These are phyloP conservation scores for Halesus radiatus DNA, from an alignment of 1,140 invertebrate species.

Conservation along the genomic window DNA sequence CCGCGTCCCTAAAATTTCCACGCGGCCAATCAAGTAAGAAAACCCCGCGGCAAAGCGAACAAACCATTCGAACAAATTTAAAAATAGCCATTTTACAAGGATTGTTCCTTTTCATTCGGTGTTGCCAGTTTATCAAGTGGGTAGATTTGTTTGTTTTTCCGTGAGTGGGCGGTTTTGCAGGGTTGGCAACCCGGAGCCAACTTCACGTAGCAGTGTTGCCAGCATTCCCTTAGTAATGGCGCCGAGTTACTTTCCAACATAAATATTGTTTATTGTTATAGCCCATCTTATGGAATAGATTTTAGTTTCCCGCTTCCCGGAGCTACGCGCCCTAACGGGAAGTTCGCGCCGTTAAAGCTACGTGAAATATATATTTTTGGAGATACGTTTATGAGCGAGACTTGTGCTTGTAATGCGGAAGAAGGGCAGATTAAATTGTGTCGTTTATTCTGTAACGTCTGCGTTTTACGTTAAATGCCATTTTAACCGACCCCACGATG, in stretches of 20 bases:
- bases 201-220: background rate
- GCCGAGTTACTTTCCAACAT: constrained; percentile 43
- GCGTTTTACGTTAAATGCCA: background rate
- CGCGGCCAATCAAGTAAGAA: no score
- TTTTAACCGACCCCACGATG: no score
- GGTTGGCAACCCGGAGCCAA: constrained; percentile 37
- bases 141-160: background rate
- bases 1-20: background rate
- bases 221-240: constrained; percentile 17
- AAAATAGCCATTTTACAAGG: no score
- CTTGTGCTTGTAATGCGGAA: background rate
- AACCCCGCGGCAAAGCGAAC: no score
- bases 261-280: constrained; percentile 58
- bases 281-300: constrained; percentile 48
- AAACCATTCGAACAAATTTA: no score
- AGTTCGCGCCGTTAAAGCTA: constrained; percentile 41
- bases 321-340: constrained; percentile 25
- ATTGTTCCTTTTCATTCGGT: no score
- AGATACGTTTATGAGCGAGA: constrained; percentile 28
- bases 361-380: constrained; percentile 44
- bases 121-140: no score
- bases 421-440: background rate
- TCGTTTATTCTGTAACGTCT: background rate
- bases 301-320: constrained; percentile 5
- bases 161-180: constrained; percentile 14